Conservation (phyloP, 2,113 vertebrate species). For the Conger conger region DNA sequence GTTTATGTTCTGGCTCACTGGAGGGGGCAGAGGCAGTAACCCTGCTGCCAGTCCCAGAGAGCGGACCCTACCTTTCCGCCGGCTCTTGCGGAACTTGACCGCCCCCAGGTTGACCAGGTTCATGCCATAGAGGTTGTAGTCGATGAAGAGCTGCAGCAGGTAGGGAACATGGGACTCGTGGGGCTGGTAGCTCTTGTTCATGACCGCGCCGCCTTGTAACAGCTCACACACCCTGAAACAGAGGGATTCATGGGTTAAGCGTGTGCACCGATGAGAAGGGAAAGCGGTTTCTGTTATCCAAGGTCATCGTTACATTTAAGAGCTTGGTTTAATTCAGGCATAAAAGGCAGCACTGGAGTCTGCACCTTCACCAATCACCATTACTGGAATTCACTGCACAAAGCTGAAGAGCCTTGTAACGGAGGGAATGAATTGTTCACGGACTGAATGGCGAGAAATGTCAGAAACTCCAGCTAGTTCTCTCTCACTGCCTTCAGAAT, state of each 20-base stretch:
- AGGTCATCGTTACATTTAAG: neutral
- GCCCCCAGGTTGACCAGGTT: constrained; percentile 90
- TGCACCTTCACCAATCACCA: neutral
- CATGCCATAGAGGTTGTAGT: constrained; percentile 99
- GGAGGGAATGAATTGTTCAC: too few relatives aligned
- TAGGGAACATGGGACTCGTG: constrained; percentile 97
- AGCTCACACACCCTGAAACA: constrained; percentile 90
- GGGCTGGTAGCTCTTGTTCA: constrained; percentile 96
- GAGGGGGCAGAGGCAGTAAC: neutral
- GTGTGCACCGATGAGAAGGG: neutral
- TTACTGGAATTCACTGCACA: neutral
- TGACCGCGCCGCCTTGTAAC: constrained; percentile 94
- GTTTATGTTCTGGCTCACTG: neutral
- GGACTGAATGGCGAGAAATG: neutral
- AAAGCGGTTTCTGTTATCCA: neutral
- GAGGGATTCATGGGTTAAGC: constrained; percentile 32
- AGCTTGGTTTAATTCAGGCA: neutral
- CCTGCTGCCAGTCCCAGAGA: too few relatives aligned
- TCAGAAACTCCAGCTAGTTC: neutral
- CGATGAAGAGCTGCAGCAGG: constrained; percentile 98
- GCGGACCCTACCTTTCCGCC: constrained; percentile 74
- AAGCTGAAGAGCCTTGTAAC: neutral
- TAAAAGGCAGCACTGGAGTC: neutral
- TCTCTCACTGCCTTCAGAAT: neutral
- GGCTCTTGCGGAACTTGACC: constrained; percentile 87